Evolutionary conservation across 2,797 vertebrate genomes (phyloP).

Genomic region (Propithecus perrieri): DNA sequence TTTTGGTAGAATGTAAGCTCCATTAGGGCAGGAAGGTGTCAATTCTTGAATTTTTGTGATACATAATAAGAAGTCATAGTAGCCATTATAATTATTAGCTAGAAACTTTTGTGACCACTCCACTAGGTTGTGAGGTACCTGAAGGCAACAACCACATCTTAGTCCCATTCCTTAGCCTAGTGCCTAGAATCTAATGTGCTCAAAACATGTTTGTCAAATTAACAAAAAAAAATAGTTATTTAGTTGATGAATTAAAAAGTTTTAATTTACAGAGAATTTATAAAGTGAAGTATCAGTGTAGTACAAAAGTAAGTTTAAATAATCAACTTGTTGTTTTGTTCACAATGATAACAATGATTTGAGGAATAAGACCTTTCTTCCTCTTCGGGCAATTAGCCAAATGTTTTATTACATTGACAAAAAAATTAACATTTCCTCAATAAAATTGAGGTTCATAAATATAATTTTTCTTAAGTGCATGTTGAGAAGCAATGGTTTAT

Average conservation of each 20-base stretch:
- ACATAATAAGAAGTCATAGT: background rate
- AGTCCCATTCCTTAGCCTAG: background rate
- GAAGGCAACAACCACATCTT: background rate
- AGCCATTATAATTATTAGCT: background rate
- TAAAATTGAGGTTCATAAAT: background rate
- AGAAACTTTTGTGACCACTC: background rate
- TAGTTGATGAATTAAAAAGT: background rate
- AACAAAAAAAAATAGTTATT: background rate
- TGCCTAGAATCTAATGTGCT: background rate
- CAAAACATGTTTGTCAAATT: background rate
- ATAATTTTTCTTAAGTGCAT: background rate
- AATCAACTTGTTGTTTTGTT: background rate
- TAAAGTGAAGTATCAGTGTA: background rate
- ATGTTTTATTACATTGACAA: background rate
- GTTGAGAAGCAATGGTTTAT: background rate
- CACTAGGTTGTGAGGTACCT: background rate
- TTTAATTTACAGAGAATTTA: slow-evolving; percentile 19
- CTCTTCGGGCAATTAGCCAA: background rate
- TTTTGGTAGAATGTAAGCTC: background rate
- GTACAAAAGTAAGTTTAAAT: background rate
- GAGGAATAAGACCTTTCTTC: background rate
- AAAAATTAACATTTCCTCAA: background rate
- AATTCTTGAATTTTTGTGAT: background rate
- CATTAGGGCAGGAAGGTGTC: background rate
- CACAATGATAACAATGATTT: background rate